phyloP scores from a whole-genome alignment of 2,888 invertebrate species.

The Amphipoea oculea region DNA sequence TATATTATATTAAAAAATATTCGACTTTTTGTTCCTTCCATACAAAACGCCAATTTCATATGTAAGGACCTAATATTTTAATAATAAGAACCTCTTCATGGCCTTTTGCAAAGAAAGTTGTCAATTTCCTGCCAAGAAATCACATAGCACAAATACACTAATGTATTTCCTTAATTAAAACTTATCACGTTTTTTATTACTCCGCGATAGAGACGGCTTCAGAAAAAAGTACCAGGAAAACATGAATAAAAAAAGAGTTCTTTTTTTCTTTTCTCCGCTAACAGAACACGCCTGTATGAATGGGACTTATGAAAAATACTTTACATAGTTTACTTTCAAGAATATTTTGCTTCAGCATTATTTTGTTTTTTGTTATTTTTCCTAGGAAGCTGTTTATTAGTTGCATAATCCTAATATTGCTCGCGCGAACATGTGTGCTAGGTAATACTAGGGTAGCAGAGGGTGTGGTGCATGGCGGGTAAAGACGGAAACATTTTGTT shows the following conservation, averaged over 20 bases:
- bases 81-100: background rate
- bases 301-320: conserved; percentile 45
- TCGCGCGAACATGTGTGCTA: conserved; percentile 32
- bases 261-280: conserved; percentile 6
- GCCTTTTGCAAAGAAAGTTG: background rate
- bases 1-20: too few species aligned
- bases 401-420: conserved; percentile 60
- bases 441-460: conserved; percentile 17
- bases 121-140: background rate
- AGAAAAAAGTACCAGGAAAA: conserved; percentile 35
- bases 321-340: conserved; percentile 27
- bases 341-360: conserved; percentile 19
- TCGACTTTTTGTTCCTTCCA: too few species aligned
- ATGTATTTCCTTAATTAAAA: conserved; percentile 33
- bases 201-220: conserved; percentile 1
- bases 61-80: too few species aligned
- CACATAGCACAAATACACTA: background rate
- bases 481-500: background rate
- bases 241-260: conserved; percentile 10
- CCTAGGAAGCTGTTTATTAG: conserved; percentile 48
- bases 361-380: conserved; percentile 28
- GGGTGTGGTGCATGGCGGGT: conserved; percentile 12
- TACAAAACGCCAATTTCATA: too few species aligned
- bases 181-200: conserved; percentile 27
- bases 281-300: conserved; percentile 25